Base-by-base conservation (phyloP, 2,113 vertebrate genomes). In the Caranx ignobilis region DNA sequence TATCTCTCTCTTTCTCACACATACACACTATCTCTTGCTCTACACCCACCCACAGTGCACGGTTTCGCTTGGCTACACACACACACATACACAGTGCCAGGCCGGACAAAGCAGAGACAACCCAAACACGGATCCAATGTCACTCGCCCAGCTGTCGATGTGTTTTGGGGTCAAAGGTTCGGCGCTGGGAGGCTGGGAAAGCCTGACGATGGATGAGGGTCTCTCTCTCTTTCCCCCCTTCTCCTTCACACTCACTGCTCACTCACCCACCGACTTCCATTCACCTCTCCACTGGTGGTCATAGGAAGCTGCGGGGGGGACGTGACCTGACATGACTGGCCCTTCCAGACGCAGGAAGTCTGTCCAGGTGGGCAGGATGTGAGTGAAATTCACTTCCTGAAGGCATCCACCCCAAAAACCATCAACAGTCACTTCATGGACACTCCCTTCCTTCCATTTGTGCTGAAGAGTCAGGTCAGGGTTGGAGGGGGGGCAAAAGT, bases 121-220 rank as follows among this genome's bases (percentile, higher is more conserved):
- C 89, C 91, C 91, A 91, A 94, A 92, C 93, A 94, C 11, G n/a
- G 86, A 92, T 94, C 93, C 82, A 12, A 73, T 94, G 89, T 91
- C 93, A 87, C 61, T 52, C 1, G 34, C 84, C 80, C 92, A 94
- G 93, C 93, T 94, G 91, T 90, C 88, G 62, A 72, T 90, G 79
- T 91, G 92, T 93, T 94, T 88, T 59, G 73, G 76, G 91, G 92
- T 92, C 91, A 90, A 85, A 86, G 85, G 90, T 86, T 91, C 59
- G 71, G 21, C 11, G 18, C 77, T 39, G 50, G 59, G 77, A 92
- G 82, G 85, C 88, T 91, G 91, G 88, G 90, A 92, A 91, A 88
- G 64, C 71, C 80, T 3, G 39, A 16, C 19, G 34, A 82, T 71
- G 74, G 76, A 83, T 81, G 79, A 77, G 59, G 62, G 55, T 60